phyloP scores from a whole-genome alignment of 2,888 invertebrate genomes.

The Graphium colonna region DNA sequence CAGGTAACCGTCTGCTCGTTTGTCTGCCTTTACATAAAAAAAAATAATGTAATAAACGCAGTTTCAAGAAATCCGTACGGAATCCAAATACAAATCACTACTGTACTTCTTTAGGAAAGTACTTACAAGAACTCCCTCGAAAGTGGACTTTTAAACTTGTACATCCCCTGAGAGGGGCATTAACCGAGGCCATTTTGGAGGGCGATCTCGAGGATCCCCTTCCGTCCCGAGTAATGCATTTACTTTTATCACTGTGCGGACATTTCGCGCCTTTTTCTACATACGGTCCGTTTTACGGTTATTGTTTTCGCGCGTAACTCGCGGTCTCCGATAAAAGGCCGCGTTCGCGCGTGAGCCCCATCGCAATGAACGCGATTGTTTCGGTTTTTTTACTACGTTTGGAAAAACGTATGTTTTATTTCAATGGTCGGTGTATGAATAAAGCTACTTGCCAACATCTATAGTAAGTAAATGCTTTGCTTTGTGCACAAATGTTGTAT shows the following conservation, averaged over 20 bases:
- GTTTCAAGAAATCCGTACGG: no score
- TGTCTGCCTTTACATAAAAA: no score
- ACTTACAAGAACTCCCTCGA: constrained; percentile 34
- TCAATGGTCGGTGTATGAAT: no score
- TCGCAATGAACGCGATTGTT: not conserved
- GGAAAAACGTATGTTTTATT: not conserved
- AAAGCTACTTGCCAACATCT: no score
- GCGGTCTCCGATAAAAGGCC: constrained; percentile 54
- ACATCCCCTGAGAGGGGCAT: constrained; percentile 56
- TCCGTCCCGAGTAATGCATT: constrained; percentile 73
- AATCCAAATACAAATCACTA: constrained; percentile 5
- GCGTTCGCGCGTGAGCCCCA: constrained; percentile 19
- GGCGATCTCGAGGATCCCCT: constrained; percentile 63
- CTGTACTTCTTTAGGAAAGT: constrained; percentile 9
- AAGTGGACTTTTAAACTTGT: constrained; percentile 67
- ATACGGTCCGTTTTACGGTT: constrained; percentile 74
- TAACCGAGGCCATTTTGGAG: constrained; percentile 70
- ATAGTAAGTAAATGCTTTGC: no score
- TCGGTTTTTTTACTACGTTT: not conserved
- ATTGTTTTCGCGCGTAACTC: constrained; percentile 64
- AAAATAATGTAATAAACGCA: no score
- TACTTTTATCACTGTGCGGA: constrained; percentile 74
- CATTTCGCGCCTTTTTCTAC: constrained; percentile 67
- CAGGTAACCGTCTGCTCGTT: no score
- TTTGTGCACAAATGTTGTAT: no score